A percentile compares a stretch with the other conserved stretches of the same genome.
These are phyloP conservation scores for Brachyistius frenatus DNA, from an alignment of 2,113 vertebrate species.

Conservation along the genomic window DNA sequence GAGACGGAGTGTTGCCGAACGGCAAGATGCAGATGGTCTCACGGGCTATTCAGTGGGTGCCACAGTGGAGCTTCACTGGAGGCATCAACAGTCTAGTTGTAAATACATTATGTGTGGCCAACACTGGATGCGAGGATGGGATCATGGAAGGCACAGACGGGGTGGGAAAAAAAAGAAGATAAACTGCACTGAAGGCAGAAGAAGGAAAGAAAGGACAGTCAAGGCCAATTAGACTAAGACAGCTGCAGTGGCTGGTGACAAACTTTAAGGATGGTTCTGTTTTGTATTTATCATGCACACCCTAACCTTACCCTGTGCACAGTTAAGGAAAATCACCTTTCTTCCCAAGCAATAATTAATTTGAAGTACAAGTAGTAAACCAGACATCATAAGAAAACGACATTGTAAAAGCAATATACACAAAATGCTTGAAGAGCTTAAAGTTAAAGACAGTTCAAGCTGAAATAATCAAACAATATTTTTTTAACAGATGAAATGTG, in stretches of 20 bases:
- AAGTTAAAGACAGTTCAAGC: too few relatives aligned
- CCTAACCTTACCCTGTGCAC: background rate
- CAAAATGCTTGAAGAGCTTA: background rate
- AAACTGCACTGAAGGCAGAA: slow-evolving; percentile 52
- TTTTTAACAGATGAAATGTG: background rate
- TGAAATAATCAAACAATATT: background rate
- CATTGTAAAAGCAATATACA: background rate
- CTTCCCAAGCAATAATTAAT: background rate
- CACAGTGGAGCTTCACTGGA: slow-evolving; percentile 69
- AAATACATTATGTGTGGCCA: slow-evolving; percentile 81
- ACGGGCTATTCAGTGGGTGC: slow-evolving; percentile 48
- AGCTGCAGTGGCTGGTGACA: slow-evolving; percentile 9
- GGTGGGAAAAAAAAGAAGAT: slow-evolving; percentile 20
- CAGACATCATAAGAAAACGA: background rate
- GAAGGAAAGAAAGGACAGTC: slow-evolving; percentile 47
- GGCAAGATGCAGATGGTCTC: slow-evolving; percentile 63
- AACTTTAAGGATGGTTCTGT: slow-evolving; percentile 26
- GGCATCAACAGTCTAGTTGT: slow-evolving; percentile 79
- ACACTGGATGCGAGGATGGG: slow-evolving; percentile 62
- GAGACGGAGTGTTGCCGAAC: slow-evolving; percentile 56
- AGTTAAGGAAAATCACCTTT: background rate
- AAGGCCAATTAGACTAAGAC: slow-evolving; percentile 46
- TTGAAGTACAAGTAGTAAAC: background rate
- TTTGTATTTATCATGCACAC: background rate
- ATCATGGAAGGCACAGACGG: slow-evolving; percentile 58